These are phyloP conservation scores for Trinorchestia longiramus DNA, from an alignment of 1,140 invertebrate species.

Conservation along the genomic window DNA sequence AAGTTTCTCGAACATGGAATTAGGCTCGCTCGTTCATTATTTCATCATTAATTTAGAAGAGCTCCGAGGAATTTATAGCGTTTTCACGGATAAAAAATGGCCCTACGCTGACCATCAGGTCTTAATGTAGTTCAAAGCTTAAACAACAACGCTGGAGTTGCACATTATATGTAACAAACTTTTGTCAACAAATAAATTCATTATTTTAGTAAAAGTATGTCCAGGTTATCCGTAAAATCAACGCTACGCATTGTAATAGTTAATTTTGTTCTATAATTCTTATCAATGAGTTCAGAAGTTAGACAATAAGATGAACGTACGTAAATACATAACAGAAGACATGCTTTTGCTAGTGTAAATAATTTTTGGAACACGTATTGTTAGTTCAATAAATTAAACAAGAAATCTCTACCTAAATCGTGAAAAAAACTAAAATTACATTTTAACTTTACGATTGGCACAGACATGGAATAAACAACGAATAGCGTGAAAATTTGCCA, in stretches of 20 bases:
- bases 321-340: not conserved
- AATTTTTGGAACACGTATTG: not conserved
- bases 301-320: not conserved
- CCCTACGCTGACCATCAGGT: not conserved
- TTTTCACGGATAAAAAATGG: not conserved
- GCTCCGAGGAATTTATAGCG: not conserved
- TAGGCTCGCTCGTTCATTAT: not conserved
- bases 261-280: not conserved
- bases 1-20: not conserved
- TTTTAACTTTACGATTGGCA: too few species aligned
- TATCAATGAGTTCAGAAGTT: not conserved
- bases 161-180: too few species aligned
- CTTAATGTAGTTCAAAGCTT: not conserved
- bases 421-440: too few species aligned
- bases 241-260: not conserved
- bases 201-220: not conserved
- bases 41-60: not conserved
- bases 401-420: too few species aligned
- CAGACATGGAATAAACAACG: too few species aligned
- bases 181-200: too few species aligned
- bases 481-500: too few species aligned
- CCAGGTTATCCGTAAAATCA: not conserved
- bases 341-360: not conserved
- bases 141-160: too few species aligned
- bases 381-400: not conserved